phyloP scores from a whole-genome alignment of 1,140 invertebrate species.

The Holotrichia oblita region DNA sequence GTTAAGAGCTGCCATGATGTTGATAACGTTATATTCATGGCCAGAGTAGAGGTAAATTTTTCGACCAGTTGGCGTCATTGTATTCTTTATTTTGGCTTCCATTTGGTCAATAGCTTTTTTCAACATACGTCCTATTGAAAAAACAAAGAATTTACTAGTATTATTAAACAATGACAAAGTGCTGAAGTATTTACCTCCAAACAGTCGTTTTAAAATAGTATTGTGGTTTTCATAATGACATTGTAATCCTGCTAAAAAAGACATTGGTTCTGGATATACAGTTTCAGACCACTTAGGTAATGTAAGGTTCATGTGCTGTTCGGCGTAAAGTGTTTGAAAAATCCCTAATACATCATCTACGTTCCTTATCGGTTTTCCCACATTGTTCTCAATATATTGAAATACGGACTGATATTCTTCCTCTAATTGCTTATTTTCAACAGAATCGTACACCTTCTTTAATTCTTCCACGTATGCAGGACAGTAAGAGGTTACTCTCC shows the following conservation, averaged over 20 bases:
- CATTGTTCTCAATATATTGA: constrained; percentile 51
- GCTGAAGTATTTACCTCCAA: constrained; percentile 52
- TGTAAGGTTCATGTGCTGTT: constrained; percentile 54
- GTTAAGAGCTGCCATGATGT: constrained; percentile 69
- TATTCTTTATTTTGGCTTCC: constrained; percentile 42
- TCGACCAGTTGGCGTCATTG: constrained; percentile 43
- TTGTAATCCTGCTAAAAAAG: constrained; percentile 49
- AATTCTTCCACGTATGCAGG: constrained; percentile 55
- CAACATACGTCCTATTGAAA: constrained; percentile 54
- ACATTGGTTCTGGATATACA: constrained; percentile 53
- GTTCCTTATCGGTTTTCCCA: constrained; percentile 45
- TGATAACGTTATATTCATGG: constrained; percentile 77
- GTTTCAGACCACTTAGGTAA: constrained; percentile 54
- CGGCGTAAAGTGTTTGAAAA: constrained; percentile 55
- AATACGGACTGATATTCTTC: constrained; percentile 48
- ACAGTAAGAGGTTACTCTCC: constrained; percentile 54
- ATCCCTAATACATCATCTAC: constrained; percentile 50
- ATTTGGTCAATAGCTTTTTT: constrained; percentile 51
- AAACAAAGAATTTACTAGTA: neutral
- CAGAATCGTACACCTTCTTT: constrained; percentile 48
- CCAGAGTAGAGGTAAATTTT: constrained; percentile 70
- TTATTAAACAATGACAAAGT: neutral
- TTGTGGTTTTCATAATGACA: constrained; percentile 55
- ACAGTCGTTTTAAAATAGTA: constrained; percentile 50
- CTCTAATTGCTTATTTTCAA: constrained; percentile 46